phyloP scores from a whole-genome alignment of 1,140 invertebrate species.

The Copidosoma floridanum region DNA sequence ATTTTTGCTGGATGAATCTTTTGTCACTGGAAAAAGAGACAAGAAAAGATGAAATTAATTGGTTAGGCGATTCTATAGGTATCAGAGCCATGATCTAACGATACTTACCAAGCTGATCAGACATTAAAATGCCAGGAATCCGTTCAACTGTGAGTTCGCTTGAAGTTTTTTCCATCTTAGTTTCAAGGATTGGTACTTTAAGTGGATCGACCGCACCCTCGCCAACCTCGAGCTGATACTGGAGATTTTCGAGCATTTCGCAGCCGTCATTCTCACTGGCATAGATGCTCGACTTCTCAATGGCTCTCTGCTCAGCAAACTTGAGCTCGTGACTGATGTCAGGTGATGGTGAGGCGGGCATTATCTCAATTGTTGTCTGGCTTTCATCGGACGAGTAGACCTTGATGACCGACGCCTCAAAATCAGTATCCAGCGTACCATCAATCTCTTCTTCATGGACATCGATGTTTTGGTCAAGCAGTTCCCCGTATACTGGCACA shows the following conservation, averaged over 20 bases:
- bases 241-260: conserved; percentile 40
- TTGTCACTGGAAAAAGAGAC: too few relatives aligned
- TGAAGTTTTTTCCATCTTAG: background rate
- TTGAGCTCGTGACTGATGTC: conserved; percentile 29
- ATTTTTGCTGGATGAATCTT: too few relatives aligned
- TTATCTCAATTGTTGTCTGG: conserved; percentile 49
- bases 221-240: conserved; percentile 45
- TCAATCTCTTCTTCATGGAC: conserved; percentile 18
- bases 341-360: conserved; percentile 49
- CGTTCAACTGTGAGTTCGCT: background rate
- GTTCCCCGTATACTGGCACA: too few relatives aligned
- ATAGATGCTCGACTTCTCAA: too few relatives aligned
- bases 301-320: conserved; percentile 10
- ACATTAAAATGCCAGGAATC: background rate
- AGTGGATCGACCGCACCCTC: conserved; percentile 34
- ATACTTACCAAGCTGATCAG: conserved; percentile 14
- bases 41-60: too few relatives aligned
- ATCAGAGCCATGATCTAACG: too few relatives aligned
- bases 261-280: conserved; percentile 40
- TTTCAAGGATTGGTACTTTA: conserved; percentile 30
- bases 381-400: conserved; percentile 52
- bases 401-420: conserved; percentile 40
- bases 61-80: too few relatives aligned
- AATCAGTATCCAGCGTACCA: conserved; percentile 16
- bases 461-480: conserved; percentile 15